Base-by-base conservation (phyloP, 2,888 invertebrate genomes). In the Hypolimnas misippus region DNA sequence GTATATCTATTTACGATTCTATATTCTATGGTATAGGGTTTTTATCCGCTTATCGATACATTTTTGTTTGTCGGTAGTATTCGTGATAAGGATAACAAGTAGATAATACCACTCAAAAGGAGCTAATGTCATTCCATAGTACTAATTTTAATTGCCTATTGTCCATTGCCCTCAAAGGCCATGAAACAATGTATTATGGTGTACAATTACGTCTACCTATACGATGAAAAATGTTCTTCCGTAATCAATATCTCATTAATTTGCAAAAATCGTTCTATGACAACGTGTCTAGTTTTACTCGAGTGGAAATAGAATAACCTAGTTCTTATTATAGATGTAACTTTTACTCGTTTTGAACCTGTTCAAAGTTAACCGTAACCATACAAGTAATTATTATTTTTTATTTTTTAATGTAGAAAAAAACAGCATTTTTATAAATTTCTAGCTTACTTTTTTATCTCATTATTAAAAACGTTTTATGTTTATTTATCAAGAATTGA, bases 111-210 rank as follows among this genome's bases (percentile, higher is more conserved):
- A 56, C 25, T 40, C 16, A 50, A 44, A 40, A 16, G 51, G 29
- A 42, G 40, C 31, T 63, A 53, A 56, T 55, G 63, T 63, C 60
- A 60, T 63, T 38, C 62, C 60, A 53, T 63, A 59, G 65, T 57
- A 58, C 52, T 49, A 35, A 60, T 50, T 52, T 60, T 70, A 70
- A 70, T 65, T 65, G 51, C 50, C 67, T 52, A 70, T 70, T 70
- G 60, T 68, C 35, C 55, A n/a, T 55, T 52, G 25, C 55, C 59
- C 56, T 62, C 29, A 16, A 19, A 12, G 1, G 52, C 51, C 44
- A 55, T 59, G 44, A 25, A 51, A 40, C 21, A 38, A 50, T 53
- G 38, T 59, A 46, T 59, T 38, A 59, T 42, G 19, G 10, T 19
- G 29, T 29, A 25, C 8, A 6, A 21, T 19, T 21, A 14, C 14